Percentiles rank a stretch among this genome's conserved stretches.
phyloP scores from a whole-genome alignment of 2,797 vertebrate genomes.

The Spinus pinus region DNA sequence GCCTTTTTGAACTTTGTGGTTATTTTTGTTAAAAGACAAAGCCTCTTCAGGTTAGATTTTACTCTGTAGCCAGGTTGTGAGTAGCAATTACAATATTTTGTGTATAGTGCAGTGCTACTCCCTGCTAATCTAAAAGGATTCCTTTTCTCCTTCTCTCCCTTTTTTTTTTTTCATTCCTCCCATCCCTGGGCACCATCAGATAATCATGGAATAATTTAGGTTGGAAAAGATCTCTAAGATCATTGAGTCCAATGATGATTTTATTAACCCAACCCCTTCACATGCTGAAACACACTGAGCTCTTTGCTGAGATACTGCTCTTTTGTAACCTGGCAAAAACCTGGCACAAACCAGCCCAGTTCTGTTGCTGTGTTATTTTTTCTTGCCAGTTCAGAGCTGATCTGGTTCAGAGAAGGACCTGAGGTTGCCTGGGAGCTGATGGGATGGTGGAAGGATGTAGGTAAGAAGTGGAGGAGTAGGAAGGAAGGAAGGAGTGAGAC shows the following conservation, averaged over 20 bases:
- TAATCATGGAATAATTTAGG: not conserved
- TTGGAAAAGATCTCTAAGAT: not conserved
- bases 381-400: not conserved
- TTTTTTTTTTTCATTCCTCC: not conserved
- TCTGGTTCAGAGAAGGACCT: not conserved
- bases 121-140: not conserved
- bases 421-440: not conserved
- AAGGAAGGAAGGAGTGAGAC: not conserved
- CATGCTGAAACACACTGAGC: accelerated
- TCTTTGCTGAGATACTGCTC: not conserved
- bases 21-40: conserved; percentile 58
- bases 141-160: not conserved
- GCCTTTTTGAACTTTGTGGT: conserved; percentile 62
- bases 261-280: not conserved
- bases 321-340: not conserved
- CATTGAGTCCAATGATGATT: accelerated
- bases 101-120: not conserved
- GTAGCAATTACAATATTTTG: not conserved
- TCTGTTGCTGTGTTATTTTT: not conserved
- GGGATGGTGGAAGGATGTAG: not conserved
- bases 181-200: not conserved
- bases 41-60: conserved; percentile 13
- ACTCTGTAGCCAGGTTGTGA: not conserved
- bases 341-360: not conserved
- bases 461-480: not conserved